Base-by-base conservation (phyloP, 2,888 invertebrate genomes). In the Troides oblongomaculatus region DNA sequence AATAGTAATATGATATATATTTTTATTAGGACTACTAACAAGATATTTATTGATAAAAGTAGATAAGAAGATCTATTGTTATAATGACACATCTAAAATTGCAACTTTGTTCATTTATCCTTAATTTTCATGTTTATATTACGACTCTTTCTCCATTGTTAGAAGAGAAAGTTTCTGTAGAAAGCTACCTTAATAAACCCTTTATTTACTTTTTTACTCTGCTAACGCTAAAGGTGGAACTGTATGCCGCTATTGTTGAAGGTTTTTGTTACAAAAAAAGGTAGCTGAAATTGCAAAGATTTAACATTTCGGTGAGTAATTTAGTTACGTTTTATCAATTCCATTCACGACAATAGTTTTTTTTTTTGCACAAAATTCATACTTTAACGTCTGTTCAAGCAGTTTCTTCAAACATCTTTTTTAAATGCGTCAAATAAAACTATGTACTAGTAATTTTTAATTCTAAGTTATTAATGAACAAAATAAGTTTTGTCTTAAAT, bases 151-250 rank as follows among this genome's bases (percentile, higher is more conserved):
- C n/a, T 59, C 72, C 71, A 79, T 90, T 90, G 87, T 90, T 81
- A 77, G 76, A 65, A 73, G 86, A 79, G 89, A 91, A 90, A 90
- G 90, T 89, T 79, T 78, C 79, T 74, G 74, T 85, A 84, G 78
- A 78, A 83, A 82, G 79, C 78, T 72, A 79, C 76, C 73, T 81
- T 81, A 83, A 79, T 80, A 80, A 90, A 89, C 84, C 89, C 90
- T 85, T 89, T 89, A 77, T 74, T 73, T 69, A 77, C 74, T 85
- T 85, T 84, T 46, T 87, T 84, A 81, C 30, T 43, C 7, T 8
- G n/a, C 21, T n/a, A 50, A 58, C 64, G 62, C 23, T 65, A 66
- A 36, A 59, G 64, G 43, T 50, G 57, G 68, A 74, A 71, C 59
- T 64, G 68, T 75, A 75, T 76, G 77, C 75, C 74, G 74, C 74